Evolutionary conservation across 2,888 invertebrate genomes (phyloP).

Genomic region (Conus canariensis): DNA sequence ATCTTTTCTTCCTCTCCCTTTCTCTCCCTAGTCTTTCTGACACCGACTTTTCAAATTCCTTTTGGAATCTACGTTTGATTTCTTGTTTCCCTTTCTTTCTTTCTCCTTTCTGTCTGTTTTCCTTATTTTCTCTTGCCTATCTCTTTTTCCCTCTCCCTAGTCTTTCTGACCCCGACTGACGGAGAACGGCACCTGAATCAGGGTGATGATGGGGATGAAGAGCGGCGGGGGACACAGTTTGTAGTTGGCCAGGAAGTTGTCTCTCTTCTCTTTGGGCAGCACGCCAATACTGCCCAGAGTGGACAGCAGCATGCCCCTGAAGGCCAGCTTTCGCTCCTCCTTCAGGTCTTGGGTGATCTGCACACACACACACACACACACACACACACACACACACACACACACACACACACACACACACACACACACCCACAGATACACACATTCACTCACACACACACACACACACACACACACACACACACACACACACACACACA

Average conservation of each 20-base stretch:
- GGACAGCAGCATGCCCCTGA: conserved; percentile 38
- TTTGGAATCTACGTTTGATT: too few relatives aligned
- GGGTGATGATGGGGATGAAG: conserved; percentile 40
- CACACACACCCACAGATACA: background rate
- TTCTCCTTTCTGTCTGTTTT: too few relatives aligned
- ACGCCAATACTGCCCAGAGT: conserved; percentile 32
- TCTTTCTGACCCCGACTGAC: too few relatives aligned
- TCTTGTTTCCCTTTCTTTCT: too few relatives aligned
- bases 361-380: background rate
- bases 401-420: background rate
- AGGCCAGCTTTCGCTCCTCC: conserved; percentile 26
- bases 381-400: background rate
- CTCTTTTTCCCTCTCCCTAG: too few relatives aligned
- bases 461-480: too few relatives aligned
- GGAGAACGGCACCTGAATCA: conserved; percentile 20
- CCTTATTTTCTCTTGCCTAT: too few relatives aligned
- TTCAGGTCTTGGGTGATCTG: conserved; percentile 36
- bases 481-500: too few relatives aligned
- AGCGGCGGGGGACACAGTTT: conserved; percentile 31
- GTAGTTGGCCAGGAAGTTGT: conserved; percentile 40
- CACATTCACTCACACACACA: background rate
- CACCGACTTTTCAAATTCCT: too few relatives aligned
- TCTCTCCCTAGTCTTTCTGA: too few relatives aligned
- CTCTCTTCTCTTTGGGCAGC: conserved; percentile 33
- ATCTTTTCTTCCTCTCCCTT: too few relatives aligned